These are phyloP conservation scores for Trichogramma pretiosum DNA, from an alignment of 1,140 invertebrate genomes.

Conservation along the genomic window DNA sequence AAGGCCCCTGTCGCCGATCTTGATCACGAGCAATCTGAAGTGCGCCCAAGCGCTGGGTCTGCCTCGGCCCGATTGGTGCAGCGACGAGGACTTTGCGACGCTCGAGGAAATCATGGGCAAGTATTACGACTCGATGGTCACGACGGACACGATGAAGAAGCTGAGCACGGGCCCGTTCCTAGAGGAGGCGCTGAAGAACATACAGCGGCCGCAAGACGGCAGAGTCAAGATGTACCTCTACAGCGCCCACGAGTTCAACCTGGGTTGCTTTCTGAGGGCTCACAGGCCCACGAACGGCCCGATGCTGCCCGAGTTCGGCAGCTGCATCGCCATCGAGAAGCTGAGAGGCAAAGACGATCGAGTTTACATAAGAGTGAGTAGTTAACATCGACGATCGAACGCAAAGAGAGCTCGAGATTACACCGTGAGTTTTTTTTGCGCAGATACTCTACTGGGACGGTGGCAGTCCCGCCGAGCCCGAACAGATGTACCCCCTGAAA, in stretches of 20 bases:
- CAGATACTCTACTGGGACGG: not conserved
- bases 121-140: not conserved
- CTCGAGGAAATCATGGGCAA: not conserved
- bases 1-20: too few species aligned
- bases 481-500: not conserved
- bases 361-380: not conserved
- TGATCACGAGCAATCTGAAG: too few species aligned
- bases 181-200: not conserved
- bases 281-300: not conserved
- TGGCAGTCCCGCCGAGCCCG: too few species aligned
- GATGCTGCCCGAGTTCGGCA: not conserved
- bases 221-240: not conserved
- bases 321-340: not conserved
- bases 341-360: not conserved
- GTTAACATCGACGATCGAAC: not conserved
- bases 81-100: not conserved
- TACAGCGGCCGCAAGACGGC: not conserved
- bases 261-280: not conserved
- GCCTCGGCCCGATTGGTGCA: not conserved
- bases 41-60: too few species aligned
- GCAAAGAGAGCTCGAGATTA: not conserved
- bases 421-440: not conserved
- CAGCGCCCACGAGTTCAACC: not conserved
- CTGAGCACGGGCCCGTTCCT: not conserved
- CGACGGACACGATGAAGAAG: not conserved